phyloP scores from a whole-genome alignment of 2,113 vertebrate genomes.

The Neoarius graeffei region DNA sequence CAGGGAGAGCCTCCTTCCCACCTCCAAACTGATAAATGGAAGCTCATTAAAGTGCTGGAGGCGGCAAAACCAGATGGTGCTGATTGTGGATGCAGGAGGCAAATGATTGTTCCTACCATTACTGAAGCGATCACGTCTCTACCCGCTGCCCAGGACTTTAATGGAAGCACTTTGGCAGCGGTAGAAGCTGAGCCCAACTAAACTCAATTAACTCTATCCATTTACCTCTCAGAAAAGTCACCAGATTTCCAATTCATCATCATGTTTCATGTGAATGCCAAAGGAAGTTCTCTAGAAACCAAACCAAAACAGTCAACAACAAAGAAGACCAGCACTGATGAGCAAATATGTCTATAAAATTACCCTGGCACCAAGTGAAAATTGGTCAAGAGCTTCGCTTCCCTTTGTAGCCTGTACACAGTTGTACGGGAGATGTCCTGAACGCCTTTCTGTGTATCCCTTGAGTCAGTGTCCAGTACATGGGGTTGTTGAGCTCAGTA shows the following conservation, averaged over 20 bases:
- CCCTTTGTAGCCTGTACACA: conserved; percentile 27
- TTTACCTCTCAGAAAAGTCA: conserved; percentile 44
- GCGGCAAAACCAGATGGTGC: conserved; percentile 58
- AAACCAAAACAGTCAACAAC: background rate
- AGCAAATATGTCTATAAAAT: background rate
- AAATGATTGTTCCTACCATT: conserved; percentile 57
- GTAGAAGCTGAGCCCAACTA: conserved; percentile 42
- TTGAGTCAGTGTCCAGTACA: conserved; percentile 48
- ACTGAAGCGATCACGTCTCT: conserved; percentile 54
- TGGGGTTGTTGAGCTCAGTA: conserved; percentile 46
- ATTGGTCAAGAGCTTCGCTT: conserved; percentile 15
- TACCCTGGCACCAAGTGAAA: background rate
- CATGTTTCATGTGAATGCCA: conserved; percentile 2
- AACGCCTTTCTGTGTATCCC: conserved; percentile 57
- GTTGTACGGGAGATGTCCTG: conserved; percentile 42
- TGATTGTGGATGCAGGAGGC: conserved; percentile 58
- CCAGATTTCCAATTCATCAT: conserved; percentile 17
- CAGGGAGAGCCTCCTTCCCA: conserved; percentile 42
- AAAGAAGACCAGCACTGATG: background rate
- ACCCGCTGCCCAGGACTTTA: conserved; percentile 53
- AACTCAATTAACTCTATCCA: conserved; percentile 54
- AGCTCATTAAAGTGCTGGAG: conserved; percentile 55
- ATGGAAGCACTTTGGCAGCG: conserved; percentile 58
- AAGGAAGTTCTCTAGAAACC: background rate
- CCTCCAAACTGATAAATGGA: conserved; percentile 58